Evolutionary conservation across 2,797 vertebrate species (phyloP), one percentile per base, ranked within the genome.

Genomic region (Hyperoplus lanceolatus): DNA sequence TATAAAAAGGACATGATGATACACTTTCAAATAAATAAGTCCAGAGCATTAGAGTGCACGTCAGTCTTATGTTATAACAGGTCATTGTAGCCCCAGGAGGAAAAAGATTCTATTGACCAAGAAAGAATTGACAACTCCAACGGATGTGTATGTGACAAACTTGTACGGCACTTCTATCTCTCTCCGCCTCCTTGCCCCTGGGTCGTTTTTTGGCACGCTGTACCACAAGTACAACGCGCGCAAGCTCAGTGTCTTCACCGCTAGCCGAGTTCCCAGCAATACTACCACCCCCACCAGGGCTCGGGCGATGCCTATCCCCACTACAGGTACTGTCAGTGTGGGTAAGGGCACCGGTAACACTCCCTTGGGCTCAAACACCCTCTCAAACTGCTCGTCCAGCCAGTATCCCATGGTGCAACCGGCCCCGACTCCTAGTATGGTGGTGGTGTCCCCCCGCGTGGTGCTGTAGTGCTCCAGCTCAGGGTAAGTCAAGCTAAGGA

Each of bases 151-250:
- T 0, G 98, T 99, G 66, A 92, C 81, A 61, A 97, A 99, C 87
- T 98, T 99, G 10, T 95, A 97, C 0, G 98, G 97, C 73, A 99
- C 98, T 84, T 99, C 98, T 0, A 99, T 98, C 82, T 98, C 97
- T 76, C 94, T 95, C 60, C 95, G 94, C 36, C 87, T 94, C 59
- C 91, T 94, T 63, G 97, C 97, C 1, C 88, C 70, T 59, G 42
- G 16, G 71, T 97, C 95, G 0, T 54, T 21, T 0, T 81, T 13
- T 13, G 93, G 87, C 53, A 97, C 95, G 6, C 80, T 75, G 90
- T 97, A 96, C 91, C 92, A 93, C 0, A 83, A 94, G 21, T 94
- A 95, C 15, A 99, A 69, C 14, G 89, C 5, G 3, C 83, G 76
- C 9, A 98, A 94, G 0, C 94, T 96, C 29, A 85, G 1, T 0